Evolutionary conservation across 2,888 invertebrate genomes (phyloP).

Genomic region (Incurvaria masculella): DNA sequence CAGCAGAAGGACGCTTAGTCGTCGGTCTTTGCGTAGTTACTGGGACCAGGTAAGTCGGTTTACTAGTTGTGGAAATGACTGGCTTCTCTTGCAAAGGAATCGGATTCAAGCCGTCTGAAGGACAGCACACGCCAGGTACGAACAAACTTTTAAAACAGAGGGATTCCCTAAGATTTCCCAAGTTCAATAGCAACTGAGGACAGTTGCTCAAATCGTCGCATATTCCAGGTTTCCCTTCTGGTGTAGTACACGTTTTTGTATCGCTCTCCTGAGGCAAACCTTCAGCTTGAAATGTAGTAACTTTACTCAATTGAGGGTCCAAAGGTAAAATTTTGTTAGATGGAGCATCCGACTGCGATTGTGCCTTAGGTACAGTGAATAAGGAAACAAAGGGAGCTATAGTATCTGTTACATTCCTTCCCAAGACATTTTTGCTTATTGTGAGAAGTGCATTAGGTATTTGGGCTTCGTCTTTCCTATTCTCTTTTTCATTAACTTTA

Average conservation of each 20-base stretch:
- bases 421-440: conserved; percentile 73
- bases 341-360: conserved; percentile 14
- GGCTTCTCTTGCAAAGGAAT: conserved; percentile 32
- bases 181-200: conserved; percentile 77
- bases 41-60: conserved; percentile 42
- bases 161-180: conserved; percentile 78
- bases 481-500: conserved; percentile 59
- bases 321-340: conserved; percentile 19
- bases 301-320: conserved; percentile 6
- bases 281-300: not conserved
- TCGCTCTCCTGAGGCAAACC: conserved; percentile 40
- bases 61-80: conserved; percentile 33
- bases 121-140: conserved; percentile 91
- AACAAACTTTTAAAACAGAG: conserved; percentile 89
- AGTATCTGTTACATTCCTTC: conserved; percentile 74
- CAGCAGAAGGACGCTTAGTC: conserved; percentile 20
- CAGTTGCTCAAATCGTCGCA: conserved; percentile 89
- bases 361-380: conserved; percentile 21
- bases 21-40: conserved; percentile 37
- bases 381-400: conserved; percentile 64
- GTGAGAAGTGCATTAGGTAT: conserved; percentile 75
- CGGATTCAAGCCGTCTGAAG: conserved; percentile 48
- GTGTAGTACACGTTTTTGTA: conserved; percentile 72
- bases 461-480: conserved; percentile 39
- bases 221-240: conserved; percentile 73